These are phyloP conservation scores for Suricata suricatta DNA, from an alignment of 2,113 vertebrate species.

Conservation along the genomic window DNA sequence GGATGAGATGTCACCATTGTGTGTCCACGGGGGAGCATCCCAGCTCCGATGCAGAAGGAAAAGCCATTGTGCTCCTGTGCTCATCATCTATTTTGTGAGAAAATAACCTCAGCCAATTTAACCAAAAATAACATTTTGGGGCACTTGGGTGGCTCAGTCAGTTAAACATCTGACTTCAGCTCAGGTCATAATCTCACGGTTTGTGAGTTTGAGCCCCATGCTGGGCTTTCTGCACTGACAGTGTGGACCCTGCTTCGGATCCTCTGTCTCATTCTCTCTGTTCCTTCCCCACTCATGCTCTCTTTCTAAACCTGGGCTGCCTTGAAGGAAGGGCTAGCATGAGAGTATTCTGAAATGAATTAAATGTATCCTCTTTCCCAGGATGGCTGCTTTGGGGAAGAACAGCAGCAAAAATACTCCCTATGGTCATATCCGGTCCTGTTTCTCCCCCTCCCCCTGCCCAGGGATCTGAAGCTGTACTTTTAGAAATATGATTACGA, in stretches of 20 bases:
- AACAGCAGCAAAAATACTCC: fast-evolving
- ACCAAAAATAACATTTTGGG: background rate
- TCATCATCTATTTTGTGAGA: background rate
- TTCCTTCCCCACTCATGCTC: too few relatives aligned
- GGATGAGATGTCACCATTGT: background rate
- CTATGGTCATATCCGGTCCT: too few relatives aligned
- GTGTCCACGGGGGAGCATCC: background rate
- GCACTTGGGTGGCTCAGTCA: too few relatives aligned
- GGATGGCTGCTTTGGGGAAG: background rate
- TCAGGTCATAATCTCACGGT: too few relatives aligned
- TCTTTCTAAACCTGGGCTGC: background rate
- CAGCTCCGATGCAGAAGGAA: fast-evolving
- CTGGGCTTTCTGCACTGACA: too few relatives aligned
- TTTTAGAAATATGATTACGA: slow-evolving; percentile 33
- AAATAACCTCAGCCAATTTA: background rate
- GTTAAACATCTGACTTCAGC: too few relatives aligned
- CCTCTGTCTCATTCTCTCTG: too few relatives aligned
- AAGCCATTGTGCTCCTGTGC: background rate
- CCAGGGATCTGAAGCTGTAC: background rate
- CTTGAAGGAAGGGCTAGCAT: background rate
- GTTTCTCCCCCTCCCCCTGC: fast-evolving
- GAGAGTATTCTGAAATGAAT: background rate
- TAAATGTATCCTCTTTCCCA: background rate
- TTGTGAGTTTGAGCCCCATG: too few relatives aligned
- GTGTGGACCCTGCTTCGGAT: too few relatives aligned